phyloP scores from a whole-genome alignment of 2,888 invertebrate genomes.

The Ophion costatus region DNA sequence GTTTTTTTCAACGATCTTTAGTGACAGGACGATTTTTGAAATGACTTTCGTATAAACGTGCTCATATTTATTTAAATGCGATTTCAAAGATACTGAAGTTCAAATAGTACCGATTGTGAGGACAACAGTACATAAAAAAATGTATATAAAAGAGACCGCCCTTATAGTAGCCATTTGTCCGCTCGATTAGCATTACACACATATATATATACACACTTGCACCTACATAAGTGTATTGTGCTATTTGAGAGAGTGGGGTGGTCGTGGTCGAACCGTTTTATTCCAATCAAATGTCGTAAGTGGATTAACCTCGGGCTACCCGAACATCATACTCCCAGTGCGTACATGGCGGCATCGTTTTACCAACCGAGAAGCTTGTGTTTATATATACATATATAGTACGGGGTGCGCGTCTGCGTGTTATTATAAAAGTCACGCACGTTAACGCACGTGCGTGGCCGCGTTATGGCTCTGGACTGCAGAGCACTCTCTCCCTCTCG shows the following conservation, averaged over 20 bases:
- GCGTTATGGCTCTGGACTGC: constrained; percentile 49
- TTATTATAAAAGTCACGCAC: not conserved
- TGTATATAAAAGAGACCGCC: too few relatives aligned
- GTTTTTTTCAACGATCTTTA: too few relatives aligned
- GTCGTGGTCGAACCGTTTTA: constrained; percentile 51
- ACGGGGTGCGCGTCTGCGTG: constrained; percentile 37
- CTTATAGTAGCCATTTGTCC: too few relatives aligned
- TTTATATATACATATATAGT: constrained; percentile 11
- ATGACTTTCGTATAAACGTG: too few relatives aligned
- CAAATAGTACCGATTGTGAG: too few relatives aligned
- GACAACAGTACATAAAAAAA: too few relatives aligned
- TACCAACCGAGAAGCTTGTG: constrained; percentile 43
- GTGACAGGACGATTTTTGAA: too few relatives aligned
- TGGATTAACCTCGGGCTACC: constrained; percentile 66
- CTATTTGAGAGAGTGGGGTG: not conserved
- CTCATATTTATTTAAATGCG: too few relatives aligned
- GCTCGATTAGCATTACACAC: not conserved
- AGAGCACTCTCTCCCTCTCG: constrained; percentile 18
- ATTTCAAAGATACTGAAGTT: too few relatives aligned
- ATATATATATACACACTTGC: not conserved
- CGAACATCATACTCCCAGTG: constrained; percentile 56
- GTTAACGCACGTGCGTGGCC: constrained; percentile 63
- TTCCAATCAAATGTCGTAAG: constrained; percentile 67
- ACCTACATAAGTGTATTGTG: not conserved
- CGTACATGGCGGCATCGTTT: constrained; percentile 35